phyloP scores from a whole-genome alignment of 2,888 invertebrate genomes.

The Polymixis lichenea region DNA sequence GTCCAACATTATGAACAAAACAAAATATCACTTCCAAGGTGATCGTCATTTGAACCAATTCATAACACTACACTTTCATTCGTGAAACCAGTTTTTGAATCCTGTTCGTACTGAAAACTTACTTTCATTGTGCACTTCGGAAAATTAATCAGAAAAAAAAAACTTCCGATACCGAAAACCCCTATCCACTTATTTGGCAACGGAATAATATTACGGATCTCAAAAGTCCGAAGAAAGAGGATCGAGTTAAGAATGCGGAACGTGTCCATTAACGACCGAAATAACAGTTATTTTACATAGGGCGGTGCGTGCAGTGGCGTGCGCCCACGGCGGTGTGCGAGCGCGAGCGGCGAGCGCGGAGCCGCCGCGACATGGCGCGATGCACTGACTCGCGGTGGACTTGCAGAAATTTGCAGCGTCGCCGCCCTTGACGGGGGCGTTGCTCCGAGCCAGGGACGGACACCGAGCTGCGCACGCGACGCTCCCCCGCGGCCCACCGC shows the following conservation, averaged over 20 bases:
- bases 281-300: conserved; percentile 89
- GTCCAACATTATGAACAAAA: conserved; percentile 84
- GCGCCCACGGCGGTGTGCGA: conserved; percentile 79
- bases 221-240: conserved; percentile 74
- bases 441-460: conserved; percentile 90
- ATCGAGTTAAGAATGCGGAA: conserved; percentile 87
- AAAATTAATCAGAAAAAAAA: conserved; percentile 76
- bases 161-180: conserved; percentile 76
- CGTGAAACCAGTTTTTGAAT: conserved; percentile 82
- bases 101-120: conserved; percentile 83
- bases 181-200: conserved; percentile 73
- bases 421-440: conserved; percentile 91
- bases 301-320: conserved; percentile 82
- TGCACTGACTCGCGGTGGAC: conserved; percentile 89
- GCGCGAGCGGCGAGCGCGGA: conserved; percentile 85
- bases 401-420: conserved; percentile 90
- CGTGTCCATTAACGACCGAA: conserved; percentile 88
- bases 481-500: conserved; percentile 83
- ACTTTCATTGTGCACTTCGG: conserved; percentile 81
- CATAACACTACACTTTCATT: conserved; percentile 86
- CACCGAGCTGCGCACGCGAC: conserved; percentile 88
- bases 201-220: conserved; percentile 72
- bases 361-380: conserved; percentile 90
- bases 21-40: conserved; percentile 75
- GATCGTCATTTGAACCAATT: conserved; percentile 81